phyloP scores from a whole-genome alignment of 1,140 invertebrate species.

The Cyphomyrmex costatus region DNA sequence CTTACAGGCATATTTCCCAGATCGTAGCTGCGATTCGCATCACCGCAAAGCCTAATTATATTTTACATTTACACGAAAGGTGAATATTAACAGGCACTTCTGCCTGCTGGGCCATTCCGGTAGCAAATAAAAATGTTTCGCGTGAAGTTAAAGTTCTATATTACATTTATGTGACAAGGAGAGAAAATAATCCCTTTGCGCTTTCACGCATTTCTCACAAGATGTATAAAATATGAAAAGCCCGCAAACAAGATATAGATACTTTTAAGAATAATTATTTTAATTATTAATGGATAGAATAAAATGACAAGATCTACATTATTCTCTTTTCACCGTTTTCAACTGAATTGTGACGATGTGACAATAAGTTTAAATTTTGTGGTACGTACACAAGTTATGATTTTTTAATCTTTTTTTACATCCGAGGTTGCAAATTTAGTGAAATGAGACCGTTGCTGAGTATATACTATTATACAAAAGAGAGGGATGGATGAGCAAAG shows the following conservation, averaged over 20 bases:
- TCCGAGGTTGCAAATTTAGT: constrained; percentile 16
- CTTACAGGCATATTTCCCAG: constrained; percentile 50
- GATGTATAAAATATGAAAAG: background rate
- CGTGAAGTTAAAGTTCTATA: constrained; percentile 8
- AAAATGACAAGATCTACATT: background rate
- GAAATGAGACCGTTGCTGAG: constrained; percentile 41
- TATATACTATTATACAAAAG: constrained; percentile 51
- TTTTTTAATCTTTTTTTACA: constrained; percentile 39
- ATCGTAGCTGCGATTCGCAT: constrained; percentile 34
- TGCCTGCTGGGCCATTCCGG: constrained; percentile 10
- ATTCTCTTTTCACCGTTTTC: background rate
- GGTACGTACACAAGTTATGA: background rate
- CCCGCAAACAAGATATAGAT: background rate
- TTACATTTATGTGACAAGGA: constrained; percentile 3
- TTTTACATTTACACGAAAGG: constrained; percentile 47
- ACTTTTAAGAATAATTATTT: constrained; percentile 8
- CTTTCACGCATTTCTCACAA: background rate
- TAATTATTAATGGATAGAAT: constrained; percentile 18
- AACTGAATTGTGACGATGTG: background rate
- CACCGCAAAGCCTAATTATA: constrained; percentile 54
- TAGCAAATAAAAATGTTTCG: constrained; percentile 28
- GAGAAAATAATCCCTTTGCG: constrained; percentile 29
- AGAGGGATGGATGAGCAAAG: constrained; percentile 65
- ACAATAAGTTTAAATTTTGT: background rate
- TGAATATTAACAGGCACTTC: constrained; percentile 46